phyloP scores from a whole-genome alignment of 2,113 vertebrate genomes.

The Tonatia bakeri region DNA sequence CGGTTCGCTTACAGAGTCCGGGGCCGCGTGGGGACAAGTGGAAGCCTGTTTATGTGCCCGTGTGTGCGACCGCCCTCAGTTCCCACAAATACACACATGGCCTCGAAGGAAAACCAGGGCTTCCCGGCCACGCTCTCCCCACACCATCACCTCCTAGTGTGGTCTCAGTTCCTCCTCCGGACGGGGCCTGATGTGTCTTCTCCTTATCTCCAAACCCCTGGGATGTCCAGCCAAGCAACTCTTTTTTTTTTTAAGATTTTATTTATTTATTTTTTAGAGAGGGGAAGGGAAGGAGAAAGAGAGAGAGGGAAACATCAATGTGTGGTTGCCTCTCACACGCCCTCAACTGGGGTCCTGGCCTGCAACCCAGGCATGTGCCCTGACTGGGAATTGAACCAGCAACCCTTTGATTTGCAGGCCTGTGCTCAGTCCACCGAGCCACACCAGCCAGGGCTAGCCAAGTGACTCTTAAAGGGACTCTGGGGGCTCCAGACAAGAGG shows the following conservation, averaged over 20 bases:
- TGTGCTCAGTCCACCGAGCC: too few species aligned
- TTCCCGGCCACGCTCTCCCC: neutral
- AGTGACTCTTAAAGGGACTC: conserved; percentile 68
- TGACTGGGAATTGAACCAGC: too few species aligned
- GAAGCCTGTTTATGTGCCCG: neutral
- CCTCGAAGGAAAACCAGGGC: neutral
- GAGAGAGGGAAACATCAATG: too few species aligned
- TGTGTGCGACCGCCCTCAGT: neutral
- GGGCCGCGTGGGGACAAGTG: neutral
- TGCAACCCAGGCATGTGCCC: too few species aligned
- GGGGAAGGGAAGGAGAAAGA: too few species aligned
- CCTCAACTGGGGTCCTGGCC: too few species aligned
- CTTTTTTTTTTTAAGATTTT: too few species aligned
- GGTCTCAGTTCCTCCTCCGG: conserved; percentile 23
- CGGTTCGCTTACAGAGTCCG: neutral
- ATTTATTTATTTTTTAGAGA: too few species aligned
- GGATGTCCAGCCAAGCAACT: conserved; percentile 69
- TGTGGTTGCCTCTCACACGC: too few species aligned
- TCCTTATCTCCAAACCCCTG: conserved; percentile 67
- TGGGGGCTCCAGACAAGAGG: conserved; percentile 71
- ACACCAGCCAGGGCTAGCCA: too few species aligned
- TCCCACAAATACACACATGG: neutral
- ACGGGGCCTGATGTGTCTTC: conserved; percentile 65
- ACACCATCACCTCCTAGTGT: neutral
- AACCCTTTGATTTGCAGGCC: too few species aligned